Percentiles rank a stretch among this genome's conserved stretches.
phyloP scores from a whole-genome alignment of 2,113 vertebrate genomes.

The Rhabdornis inornatus region DNA sequence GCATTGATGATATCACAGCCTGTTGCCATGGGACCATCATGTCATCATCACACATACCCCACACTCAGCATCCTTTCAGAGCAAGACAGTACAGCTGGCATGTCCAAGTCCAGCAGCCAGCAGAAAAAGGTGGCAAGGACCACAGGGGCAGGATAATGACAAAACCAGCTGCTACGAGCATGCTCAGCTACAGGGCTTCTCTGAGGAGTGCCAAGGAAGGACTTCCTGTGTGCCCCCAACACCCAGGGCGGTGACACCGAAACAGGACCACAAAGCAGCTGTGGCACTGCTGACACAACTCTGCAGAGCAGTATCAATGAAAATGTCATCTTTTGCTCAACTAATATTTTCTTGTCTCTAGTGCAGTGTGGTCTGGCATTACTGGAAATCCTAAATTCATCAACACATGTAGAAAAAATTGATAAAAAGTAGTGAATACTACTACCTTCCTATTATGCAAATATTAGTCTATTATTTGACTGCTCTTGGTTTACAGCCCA shows the following conservation, averaged over 20 bases:
- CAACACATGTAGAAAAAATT: neutral
- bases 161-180: neutral
- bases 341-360: neutral
- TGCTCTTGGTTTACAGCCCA: neutral
- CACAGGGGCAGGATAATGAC: neutral
- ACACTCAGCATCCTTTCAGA: neutral
- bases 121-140: neutral
- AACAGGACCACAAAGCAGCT: neutral
- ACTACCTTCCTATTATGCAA: neutral
- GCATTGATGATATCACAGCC: neutral
- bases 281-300: neutral
- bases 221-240: neutral
- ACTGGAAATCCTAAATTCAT: neutral
- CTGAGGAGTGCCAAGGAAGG: neutral
- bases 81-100: neutral
- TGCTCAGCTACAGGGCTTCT: neutral
- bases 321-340: neutral
- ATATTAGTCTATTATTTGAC: neutral
- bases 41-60: neutral
- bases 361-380: neutral
- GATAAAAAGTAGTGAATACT: neutral
- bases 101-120: neutral
- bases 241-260: neutral
- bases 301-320: neutral
- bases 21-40: neutral